Evolutionary conservation across 2,113 vertebrate genomes (phyloP).

Genomic region (Andinoacara biseriatus): DNA sequence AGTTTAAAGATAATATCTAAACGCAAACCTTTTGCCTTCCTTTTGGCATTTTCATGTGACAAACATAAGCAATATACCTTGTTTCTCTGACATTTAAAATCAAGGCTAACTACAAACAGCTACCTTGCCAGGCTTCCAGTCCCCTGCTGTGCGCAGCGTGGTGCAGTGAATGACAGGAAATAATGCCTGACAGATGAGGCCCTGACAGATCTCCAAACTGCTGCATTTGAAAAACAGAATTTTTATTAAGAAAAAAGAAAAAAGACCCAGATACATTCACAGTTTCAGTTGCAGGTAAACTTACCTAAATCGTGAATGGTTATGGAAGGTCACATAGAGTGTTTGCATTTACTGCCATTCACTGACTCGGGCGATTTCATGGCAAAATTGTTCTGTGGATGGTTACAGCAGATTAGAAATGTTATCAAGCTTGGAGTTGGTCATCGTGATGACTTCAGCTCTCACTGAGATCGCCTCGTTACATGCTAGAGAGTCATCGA

Average conservation of each 20-base stretch:
- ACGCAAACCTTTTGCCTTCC: not conserved
- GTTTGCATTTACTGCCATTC: not conserved
- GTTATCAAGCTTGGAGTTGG: not conserved
- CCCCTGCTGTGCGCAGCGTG: not conserved
- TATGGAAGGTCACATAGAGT: not conserved
- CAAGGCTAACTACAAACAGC: conserved; percentile 3
- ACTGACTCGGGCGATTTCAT: not conserved
- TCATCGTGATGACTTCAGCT: not conserved
- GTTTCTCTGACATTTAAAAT: conserved; percentile 2
- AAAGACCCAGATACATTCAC: not conserved
- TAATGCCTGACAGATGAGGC: not conserved
- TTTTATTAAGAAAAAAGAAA: not conserved
- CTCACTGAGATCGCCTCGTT: not conserved
- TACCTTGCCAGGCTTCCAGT: not conserved
- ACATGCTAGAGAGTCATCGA: not conserved
- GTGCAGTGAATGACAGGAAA: not conserved
- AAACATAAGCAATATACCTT: not conserved
- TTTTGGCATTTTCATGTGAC: not conserved
- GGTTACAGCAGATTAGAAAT: not conserved
- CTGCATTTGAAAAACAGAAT: not conserved
- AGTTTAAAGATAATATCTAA: not conserved
- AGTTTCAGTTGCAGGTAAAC: not conserved
- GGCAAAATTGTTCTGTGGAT: not conserved
- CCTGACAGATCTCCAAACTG: not conserved
- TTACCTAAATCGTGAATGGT: not conserved